Conservation (phyloP, 2,113 vertebrate genomes). For the Plecturocebus donacophilus region DNA sequence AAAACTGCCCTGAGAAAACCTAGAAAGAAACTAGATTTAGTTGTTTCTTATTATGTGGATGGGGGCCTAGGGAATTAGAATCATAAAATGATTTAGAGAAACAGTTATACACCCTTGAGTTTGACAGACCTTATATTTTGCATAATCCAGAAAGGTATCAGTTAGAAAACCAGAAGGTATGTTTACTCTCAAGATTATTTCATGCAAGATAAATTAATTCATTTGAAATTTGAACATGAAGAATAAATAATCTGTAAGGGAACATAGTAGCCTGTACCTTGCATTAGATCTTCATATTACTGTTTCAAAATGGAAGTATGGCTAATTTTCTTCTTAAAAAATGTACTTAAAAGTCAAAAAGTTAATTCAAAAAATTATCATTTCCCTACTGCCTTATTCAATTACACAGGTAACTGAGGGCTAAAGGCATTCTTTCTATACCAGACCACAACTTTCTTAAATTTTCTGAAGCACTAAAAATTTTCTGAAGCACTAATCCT, state of each 20-base stretch:
- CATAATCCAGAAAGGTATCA: neutral
- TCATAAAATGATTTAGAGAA: neutral
- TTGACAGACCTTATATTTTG: neutral
- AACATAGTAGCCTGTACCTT: neutral
- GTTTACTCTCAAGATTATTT: neutral
- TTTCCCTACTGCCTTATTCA: neutral
- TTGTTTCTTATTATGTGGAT: neutral
- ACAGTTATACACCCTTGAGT: neutral
- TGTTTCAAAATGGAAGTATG: neutral
- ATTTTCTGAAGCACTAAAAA: conserved; percentile 2
- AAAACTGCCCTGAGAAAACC: neutral
- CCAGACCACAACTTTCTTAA: neutral
- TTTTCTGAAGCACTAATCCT: too few species aligned
- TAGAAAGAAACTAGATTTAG: neutral
- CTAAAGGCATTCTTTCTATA: neutral
- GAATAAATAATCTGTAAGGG: neutral
- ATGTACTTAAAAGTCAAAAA: neutral
- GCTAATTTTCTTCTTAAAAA: neutral
- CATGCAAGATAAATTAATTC: neutral
- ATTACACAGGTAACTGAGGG: neutral
- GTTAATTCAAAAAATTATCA: neutral
- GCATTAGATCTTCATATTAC: neutral
- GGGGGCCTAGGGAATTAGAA: neutral
- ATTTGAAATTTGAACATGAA: neutral
- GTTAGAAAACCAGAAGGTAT: neutral